Conservation (phyloP, 2,797 vertebrate species). For the Malurus leucopterus region DNA sequence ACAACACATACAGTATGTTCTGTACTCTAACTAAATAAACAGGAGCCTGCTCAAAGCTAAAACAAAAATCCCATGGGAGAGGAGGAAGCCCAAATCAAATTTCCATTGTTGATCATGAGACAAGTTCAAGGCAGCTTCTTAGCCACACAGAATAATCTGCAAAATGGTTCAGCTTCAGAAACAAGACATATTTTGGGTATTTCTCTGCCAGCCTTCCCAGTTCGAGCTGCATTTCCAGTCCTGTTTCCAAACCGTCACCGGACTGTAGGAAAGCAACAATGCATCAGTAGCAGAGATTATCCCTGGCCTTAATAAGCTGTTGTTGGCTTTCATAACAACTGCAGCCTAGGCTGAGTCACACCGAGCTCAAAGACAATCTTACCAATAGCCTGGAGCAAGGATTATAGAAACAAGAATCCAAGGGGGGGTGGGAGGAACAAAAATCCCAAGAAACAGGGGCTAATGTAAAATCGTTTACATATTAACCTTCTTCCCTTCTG, state of each 20-base stretch:
- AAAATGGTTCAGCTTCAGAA: background rate
- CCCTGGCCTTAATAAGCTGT: conserved; percentile 74
- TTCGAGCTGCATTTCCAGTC: conserved; percentile 15
- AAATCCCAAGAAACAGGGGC: conserved; percentile 75
- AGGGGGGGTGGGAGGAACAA: conserved; percentile 39
- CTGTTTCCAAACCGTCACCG: conserved; percentile 55
- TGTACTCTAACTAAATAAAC: background rate
- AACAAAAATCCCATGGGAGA: background rate
- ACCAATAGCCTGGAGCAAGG: conserved; percentile 89
- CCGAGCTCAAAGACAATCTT: conserved; percentile 69
- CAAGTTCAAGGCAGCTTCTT: background rate
- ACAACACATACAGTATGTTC: background rate
- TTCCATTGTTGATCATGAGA: background rate
- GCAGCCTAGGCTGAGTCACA: conserved; percentile 69
- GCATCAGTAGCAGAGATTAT: conserved; percentile 75
- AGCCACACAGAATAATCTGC: background rate
- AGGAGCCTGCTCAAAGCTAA: conserved; percentile 6
- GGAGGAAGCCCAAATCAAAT: background rate
- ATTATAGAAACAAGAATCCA: conserved; percentile 84
- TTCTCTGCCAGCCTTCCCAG: conserved; percentile 34
- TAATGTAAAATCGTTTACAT: conserved; percentile 95
- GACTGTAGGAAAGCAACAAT: conserved; percentile 69
- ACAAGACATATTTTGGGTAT: background rate
- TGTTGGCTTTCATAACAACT: conserved; percentile 74
- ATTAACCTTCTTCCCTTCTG: conserved; percentile 91